These are phyloP conservation scores for Lethenteron camtschaticum DNA, from an alignment of 2,113 vertebrate genomes.

Conservation along the genomic window DNA sequence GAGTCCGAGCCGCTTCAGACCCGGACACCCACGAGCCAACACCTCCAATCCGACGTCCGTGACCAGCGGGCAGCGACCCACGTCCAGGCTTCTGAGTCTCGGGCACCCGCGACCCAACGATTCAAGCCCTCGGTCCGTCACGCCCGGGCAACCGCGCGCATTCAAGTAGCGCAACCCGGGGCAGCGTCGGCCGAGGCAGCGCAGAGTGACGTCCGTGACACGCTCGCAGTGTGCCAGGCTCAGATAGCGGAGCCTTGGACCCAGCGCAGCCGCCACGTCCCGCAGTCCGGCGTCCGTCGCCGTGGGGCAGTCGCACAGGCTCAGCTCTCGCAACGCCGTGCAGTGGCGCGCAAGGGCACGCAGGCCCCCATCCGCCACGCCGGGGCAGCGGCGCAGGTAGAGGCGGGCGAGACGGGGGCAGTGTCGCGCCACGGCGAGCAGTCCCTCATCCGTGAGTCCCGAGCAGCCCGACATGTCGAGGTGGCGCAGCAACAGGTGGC, in stretches of 20 bases:
- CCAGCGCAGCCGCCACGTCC: background rate
- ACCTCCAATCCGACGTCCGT: background rate
- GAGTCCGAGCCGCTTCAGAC: conserved; percentile 1
- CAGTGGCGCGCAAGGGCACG: background rate
- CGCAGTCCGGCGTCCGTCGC: background rate
- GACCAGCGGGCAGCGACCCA: conserved; percentile 1
- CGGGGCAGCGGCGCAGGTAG: background rate
- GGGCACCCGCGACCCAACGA: background rate
- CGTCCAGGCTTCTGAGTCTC: background rate
- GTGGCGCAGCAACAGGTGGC: conserved; percentile 2
- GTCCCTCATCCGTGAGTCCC: background rate
- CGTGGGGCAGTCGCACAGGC: conserved; percentile 1
- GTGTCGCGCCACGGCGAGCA: background rate
- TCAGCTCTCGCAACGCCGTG: conserved; percentile 1
- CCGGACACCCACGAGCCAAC: background rate
- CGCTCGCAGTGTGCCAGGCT: background rate
- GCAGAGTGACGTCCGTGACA: background rate
- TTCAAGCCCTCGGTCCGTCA: background rate
- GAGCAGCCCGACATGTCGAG: conserved; percentile 5
- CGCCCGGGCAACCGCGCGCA: background rate
- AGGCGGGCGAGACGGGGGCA: background rate
- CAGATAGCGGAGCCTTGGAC: background rate
- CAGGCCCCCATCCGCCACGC: conserved; percentile 1
- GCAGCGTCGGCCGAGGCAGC: conserved; percentile 1
- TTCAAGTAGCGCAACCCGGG: conserved; percentile 4